A percentile compares a stretch with the other conserved stretches of the same genome.
Conservation (phyloP, 2,797 vertebrate genomes). For the Erpetoichthys calabaricus region DNA sequence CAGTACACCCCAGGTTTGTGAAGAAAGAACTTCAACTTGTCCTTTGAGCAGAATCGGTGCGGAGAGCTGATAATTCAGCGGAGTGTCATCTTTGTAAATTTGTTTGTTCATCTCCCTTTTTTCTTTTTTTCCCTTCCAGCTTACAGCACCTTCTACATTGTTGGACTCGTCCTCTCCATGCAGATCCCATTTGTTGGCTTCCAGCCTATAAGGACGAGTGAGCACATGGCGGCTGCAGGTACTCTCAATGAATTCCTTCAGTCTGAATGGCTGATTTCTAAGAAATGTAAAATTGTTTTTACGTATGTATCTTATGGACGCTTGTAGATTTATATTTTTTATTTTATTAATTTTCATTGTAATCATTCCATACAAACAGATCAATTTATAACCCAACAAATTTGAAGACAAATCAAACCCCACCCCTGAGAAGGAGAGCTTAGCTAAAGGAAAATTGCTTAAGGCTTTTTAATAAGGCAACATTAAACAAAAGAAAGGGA, state of each 20-base stretch:
- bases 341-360: too few relatives aligned
- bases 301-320: neutral
- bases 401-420: too few relatives aligned
- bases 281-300: neutral
- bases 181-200: constrained; percentile 97
- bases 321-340: too few relatives aligned
- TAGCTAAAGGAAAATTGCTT: too few relatives aligned
- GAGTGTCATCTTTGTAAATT: neutral
- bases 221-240: constrained; percentile 97
- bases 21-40: too few relatives aligned
- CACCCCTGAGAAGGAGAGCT: too few relatives aligned
- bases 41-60: too few relatives aligned
- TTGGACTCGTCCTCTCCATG: constrained; percentile 92
- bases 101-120: constrained; percentile 1
- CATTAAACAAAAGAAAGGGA: too few relatives aligned
- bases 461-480: too few relatives aligned
- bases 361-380: too few relatives aligned
- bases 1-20: too few relatives aligned
- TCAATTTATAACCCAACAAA: too few relatives aligned
- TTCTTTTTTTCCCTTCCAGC: constrained; percentile 41
- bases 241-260: constrained; percentile 15
- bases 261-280: neutral
- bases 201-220: constrained; percentile 96
- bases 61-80: neutral
- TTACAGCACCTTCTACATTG: constrained; percentile 95